A percentile compares a stretch with the other conserved stretches of the same genome.
These are phyloP conservation scores for Trachelus troglodyta DNA, from an alignment of 2,888 invertebrate genomes.

Conservation along the genomic window DNA sequence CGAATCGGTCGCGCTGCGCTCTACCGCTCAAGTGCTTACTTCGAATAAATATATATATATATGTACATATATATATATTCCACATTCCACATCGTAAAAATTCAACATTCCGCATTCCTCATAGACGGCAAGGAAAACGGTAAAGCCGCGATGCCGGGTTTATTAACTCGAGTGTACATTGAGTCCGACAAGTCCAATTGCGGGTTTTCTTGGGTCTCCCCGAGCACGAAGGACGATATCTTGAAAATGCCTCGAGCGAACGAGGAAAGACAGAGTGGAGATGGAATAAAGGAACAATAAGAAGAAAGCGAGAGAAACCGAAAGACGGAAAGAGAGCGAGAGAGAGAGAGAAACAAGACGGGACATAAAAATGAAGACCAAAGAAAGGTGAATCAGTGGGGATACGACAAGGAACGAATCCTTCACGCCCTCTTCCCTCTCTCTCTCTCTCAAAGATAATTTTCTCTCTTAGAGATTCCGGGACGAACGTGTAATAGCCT, in stretches of 20 bases:
- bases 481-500: not conserved
- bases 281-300: conserved; percentile 13
- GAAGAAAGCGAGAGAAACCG: conserved; percentile 17
- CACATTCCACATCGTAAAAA: not conserved
- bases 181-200: not conserved
- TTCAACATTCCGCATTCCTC: not conserved
- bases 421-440: not conserved
- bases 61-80: not conserved
- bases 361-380: not conserved
- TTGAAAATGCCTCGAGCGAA: not conserved
- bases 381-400: not conserved
- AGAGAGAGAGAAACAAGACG: not conserved
- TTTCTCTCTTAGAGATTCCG: not conserved
- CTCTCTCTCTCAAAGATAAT: not conserved
- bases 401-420: not conserved
- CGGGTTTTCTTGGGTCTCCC: not conserved
- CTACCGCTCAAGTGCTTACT: not conserved
- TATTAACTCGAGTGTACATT: not conserved
- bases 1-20: not conserved
- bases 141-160: not conserved
- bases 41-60: not conserved
- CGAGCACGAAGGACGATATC: not conserved
- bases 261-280: not conserved
- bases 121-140: not conserved
- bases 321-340: conserved; percentile 16